These are phyloP conservation scores for Girardia tigrina DNA, from an alignment of 2,888 invertebrate genomes.

Conservation along the genomic window DNA sequence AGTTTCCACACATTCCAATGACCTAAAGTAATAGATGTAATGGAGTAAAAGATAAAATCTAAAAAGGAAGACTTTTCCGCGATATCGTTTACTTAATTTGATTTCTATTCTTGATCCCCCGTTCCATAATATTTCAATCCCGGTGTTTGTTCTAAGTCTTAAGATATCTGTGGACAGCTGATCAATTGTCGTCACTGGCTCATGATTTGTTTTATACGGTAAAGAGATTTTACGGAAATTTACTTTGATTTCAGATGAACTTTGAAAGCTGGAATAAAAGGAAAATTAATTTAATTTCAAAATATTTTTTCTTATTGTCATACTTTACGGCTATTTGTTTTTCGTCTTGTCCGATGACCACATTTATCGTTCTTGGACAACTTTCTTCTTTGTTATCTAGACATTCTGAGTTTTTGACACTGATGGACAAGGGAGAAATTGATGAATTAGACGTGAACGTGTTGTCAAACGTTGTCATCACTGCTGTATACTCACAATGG, in stretches of 20 bases:
- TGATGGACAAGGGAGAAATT: constrained; percentile 36
- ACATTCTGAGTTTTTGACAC: constrained; percentile 38
- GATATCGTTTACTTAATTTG: constrained; percentile 35
- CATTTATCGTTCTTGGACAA: constrained; percentile 38
- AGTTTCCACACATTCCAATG: constrained; percentile 38
- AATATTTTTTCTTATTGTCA: background rate
- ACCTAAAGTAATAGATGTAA: constrained; percentile 37
- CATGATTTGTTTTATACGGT: background rate
- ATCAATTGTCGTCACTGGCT: background rate
- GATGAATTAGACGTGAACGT: background rate
- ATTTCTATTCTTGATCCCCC: constrained; percentile 37
- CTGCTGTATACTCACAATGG: constrained; percentile 38
- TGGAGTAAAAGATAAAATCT: background rate
- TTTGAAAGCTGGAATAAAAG: background rate
- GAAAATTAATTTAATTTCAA: background rate
- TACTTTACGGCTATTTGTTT: constrained; percentile 1
- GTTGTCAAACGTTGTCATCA: constrained; percentile 36
- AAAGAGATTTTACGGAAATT: constrained; percentile 25
- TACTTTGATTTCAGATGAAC: background rate
- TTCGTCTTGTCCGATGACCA: constrained; percentile 37
- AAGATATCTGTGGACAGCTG: constrained; percentile 37
- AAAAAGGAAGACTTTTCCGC: background rate
- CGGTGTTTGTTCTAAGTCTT: constrained; percentile 34
- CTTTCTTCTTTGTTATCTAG: constrained; percentile 29
- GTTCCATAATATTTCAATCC: constrained; percentile 38